Evolutionary conservation across 2,797 vertebrate species (phyloP).

Genomic region (Hybognathus amarus): DNA sequence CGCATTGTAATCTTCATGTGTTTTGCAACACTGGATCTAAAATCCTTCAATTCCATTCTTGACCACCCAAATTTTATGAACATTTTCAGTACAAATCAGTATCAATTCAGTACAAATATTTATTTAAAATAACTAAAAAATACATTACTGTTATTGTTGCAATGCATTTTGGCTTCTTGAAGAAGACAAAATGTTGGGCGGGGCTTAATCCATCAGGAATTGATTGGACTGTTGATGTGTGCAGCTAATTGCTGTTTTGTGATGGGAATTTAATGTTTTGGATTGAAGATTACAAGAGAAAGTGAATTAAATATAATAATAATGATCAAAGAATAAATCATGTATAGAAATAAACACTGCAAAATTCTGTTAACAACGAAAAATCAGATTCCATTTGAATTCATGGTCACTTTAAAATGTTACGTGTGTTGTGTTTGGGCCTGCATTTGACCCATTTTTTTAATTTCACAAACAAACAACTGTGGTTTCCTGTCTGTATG

Average conservation of each 20-base stretch:
- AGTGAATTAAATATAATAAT: not conserved
- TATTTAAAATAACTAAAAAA: not conserved
- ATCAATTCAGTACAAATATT: too few species aligned
- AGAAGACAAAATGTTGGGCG: not conserved
- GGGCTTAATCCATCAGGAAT: too few species aligned
- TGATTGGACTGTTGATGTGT: not conserved
- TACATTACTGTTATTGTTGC: not conserved
- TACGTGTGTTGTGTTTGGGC: not conserved
- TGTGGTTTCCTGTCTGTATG: slow-evolving; percentile 14
- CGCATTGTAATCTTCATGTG: not conserved
- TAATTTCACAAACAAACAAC: not conserved
- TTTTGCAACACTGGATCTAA: not conserved
- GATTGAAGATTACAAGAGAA: not conserved
- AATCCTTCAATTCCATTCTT: not conserved
- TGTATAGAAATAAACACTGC: not conserved
- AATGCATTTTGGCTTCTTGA: not conserved
- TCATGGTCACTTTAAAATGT: not conserved
- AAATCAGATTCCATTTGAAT: not conserved
- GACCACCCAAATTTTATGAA: not conserved
- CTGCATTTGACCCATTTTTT: not conserved
- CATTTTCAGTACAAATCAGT: not conserved
- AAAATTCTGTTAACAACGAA: not conserved
- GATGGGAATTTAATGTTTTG: not conserved
- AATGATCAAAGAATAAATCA: not conserved
- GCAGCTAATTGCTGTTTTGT: not conserved